Evolutionary conservation across 2,797 vertebrate genomes (phyloP), one percentile per base, ranked within the genome.

Genomic region (Lemur catta): DNA sequence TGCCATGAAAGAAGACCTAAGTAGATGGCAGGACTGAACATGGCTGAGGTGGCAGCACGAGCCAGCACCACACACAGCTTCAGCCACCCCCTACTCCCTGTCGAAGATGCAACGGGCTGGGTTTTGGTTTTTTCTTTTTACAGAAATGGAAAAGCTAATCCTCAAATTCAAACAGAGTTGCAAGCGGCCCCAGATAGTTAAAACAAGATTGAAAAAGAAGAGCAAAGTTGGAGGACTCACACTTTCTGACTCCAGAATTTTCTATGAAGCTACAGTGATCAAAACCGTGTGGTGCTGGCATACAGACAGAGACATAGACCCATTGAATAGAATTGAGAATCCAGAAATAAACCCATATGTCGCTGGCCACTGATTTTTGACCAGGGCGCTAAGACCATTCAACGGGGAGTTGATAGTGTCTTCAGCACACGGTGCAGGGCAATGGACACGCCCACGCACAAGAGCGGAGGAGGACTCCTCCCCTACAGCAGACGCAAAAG

Each of bases 1-100:
- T 63, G 30, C 33, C 17, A 63, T 33, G 61, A 6, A 33, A 33
- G 13, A 63, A 63, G 30, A 63, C 30, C 14, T 63, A 63, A 63
- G 7, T 33, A 33, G 17, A 67, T 20, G 17, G 65, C 20, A 67
- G 10, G 65, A 33, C 6, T 11, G 13, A 33, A 15, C 30, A 4
- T 33, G 15, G 30, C 15, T 17, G 33, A 63, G 61, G 14, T 33
- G 30, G 61, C 14, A 15, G 6, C 6, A 7, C 2, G 6, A 35
- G n/a, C 33, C 65, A 2, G 35, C 0, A 1, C n/a, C 15, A 20
- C n/a, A 6, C 33, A 4, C 65, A 20, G 65, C 17, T 20, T n/a
- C 65, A 35, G 4, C 4, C 9, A 13, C 35, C n/a, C 63, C 17
- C 17, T 8, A 2, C n/a, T 67, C 65, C 15, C 15, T 9, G 8